Evolutionary conservation across 2,888 invertebrate species (phyloP), one percentile per base, ranked within the genome.

Genomic region (Lissocephala sabroskyi): DNA sequence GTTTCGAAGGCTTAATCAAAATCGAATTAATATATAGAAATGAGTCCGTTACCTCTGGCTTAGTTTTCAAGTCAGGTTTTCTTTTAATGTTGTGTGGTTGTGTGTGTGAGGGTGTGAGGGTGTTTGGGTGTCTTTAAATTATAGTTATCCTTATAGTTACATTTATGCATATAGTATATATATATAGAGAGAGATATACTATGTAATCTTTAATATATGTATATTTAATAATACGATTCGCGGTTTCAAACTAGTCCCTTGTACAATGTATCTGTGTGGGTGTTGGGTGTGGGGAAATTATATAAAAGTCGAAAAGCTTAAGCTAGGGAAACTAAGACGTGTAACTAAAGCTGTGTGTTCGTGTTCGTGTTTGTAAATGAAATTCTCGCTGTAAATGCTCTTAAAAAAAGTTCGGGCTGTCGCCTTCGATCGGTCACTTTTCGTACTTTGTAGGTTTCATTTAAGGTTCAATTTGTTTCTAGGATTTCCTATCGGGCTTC

Each of bases 161-260:
- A 26, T 42, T 13, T 42, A 50, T 46, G 52, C 47, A 36, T 51
- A 48, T 49, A 32, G n/a, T 46, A 47, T 55, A 45, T 59, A 36
- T 56, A 33, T 58, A 50, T 55, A 49, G 16, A 28, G 56, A n/a
- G n/a, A n/a, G n/a, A n/a, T n/a, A 48, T 65, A 41, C 23, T 56
- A 33, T 47, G 44, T 56, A 50, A 45, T 58, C n/a, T 42, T 49
- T 26, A 49, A 53, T 56, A 44, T 47, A 59, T 60, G 45, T 74
- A 74, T 76, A 78, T 78, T 78, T 74, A 74, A 65, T 79, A 79
- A 79, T 79, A 79, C 79, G 76, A 79, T 81, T 81, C 79, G 74
- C 76, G 81, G 81, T 80, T 77, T 76, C 62, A 71, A 79, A 76
- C 68, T 79, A 78, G 62, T 79, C 80, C 79, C 80, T 79, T 79